Base-by-base conservation (phyloP, 2,797 vertebrate species). In the Aulostomus chinensis region DNA sequence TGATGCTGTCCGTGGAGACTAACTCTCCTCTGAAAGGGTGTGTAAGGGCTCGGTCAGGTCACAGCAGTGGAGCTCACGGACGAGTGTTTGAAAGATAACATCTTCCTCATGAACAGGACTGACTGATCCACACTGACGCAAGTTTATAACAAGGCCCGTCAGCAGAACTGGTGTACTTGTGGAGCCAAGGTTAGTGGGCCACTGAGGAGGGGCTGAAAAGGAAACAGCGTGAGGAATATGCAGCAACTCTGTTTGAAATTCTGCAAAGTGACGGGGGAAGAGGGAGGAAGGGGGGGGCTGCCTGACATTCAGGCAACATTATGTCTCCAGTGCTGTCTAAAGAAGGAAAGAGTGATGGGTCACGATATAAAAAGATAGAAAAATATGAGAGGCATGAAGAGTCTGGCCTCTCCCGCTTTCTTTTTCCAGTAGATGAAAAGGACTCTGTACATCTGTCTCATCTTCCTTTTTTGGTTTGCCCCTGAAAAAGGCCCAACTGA, bases 381-480 rank as follows among this genome's bases (percentile, higher is more conserved):
- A 80, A 78, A 81, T 71, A 62, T 58, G 75, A 84, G 82, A 70
- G 76, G 65, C 84, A 74, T 68, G 86, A 84, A 78, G 62, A 81
- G 77, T 84, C 80, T 80, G 70, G 79, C 72, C 82, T 80, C 77
- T 83, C 77, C 60, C 58, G 58, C 75, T 81, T 83, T 84, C 79
- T 81, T 82, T 83, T 76, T 84, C 80, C 80, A 77, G 64, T 37
- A 89, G 87, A 91, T 91, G 87, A 92, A 91, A 91, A 78, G 57
- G 66, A 77, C 82, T 83, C 81, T 80, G 81, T 75, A 82, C 80
- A 87, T 88, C 80, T 88, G 81, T 90, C 89, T 90, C 87, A 90
- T 91, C 86, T 89, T 89, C 73, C 81, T 78, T 76, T 84, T 78
- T 85, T 73, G 65, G 63, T 75, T 83, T 87, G 83, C 87, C 88